Percentiles rank a stretch among this genome's conserved stretches.
Conservation (phyloP, 2,113 vertebrate genomes). For the Pelusios castaneus region DNA sequence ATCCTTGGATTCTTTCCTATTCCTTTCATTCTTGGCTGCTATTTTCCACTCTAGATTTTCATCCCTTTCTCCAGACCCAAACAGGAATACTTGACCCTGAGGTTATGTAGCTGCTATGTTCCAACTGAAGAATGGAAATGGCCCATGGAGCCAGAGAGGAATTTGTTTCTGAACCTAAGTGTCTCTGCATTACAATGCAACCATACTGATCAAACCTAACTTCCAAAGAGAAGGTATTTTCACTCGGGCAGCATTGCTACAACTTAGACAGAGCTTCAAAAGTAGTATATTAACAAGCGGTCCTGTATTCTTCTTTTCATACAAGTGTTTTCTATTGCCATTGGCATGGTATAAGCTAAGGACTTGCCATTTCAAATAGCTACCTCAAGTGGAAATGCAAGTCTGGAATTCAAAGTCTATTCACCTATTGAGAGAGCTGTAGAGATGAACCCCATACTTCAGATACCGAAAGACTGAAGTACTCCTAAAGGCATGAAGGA, state of each 20-base stretch:
- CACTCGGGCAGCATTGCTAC: neutral
- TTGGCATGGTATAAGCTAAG: neutral
- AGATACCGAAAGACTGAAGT: neutral
- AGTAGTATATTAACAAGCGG: neutral
- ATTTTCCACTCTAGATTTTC: neutral
- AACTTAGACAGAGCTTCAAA: neutral
- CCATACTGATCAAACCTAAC: neutral
- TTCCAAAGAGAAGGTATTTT: neutral
- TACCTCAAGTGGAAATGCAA: neutral
- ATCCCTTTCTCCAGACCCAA: neutral
- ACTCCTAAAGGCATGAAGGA: conserved; percentile 17
- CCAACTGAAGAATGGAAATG: neutral
- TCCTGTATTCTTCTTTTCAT: neutral
- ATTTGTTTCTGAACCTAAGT: neutral
- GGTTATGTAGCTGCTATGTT: neutral
- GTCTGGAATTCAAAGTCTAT: neutral
- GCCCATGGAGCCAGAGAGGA: neutral
- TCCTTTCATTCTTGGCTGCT: neutral
- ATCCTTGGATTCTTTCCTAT: accelerated
- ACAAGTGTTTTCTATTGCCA: neutral
- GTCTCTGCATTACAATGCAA: neutral
- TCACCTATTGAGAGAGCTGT: neutral
- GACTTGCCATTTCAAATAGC: neutral
- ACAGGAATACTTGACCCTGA: neutral
- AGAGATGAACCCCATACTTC: neutral